A percentile compares a stretch with the other conserved stretches of the same genome.
Conservation (phyloP, 2,797 vertebrate genomes). For the Amniataba percoides region DNA sequence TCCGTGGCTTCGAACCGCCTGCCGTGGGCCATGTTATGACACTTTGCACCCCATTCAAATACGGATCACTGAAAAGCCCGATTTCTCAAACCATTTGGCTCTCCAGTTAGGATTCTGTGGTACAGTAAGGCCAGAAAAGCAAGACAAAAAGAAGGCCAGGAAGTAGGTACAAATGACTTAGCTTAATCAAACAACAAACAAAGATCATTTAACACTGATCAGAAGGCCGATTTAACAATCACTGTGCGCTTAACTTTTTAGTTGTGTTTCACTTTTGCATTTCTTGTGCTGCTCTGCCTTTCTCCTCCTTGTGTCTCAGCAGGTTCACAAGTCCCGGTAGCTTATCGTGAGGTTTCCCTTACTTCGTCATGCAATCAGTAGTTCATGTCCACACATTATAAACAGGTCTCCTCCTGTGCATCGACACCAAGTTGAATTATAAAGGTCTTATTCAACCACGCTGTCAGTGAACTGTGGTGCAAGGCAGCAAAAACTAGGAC, state of each 20-base stretch:
- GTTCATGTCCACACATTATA: constrained; percentile 37
- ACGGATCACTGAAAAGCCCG: constrained; percentile 31
- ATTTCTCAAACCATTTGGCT: constrained; percentile 28
- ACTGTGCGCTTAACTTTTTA: constrained; percentile 51
- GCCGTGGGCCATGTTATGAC: constrained; percentile 23
- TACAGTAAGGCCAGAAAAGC: constrained; percentile 71
- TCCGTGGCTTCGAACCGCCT: constrained; percentile 22
- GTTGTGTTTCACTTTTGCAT: constrained; percentile 43
- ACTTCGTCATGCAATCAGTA: constrained; percentile 49
- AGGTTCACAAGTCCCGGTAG: constrained; percentile 49
- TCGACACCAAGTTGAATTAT: constrained; percentile 33
- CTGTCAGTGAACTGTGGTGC: constrained; percentile 23
- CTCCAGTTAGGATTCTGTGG: constrained; percentile 54
- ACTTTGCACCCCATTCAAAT: constrained; percentile 25
- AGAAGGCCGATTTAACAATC: constrained; percentile 65
- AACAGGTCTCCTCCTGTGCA: constrained; percentile 18
- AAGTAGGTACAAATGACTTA: constrained; percentile 45
- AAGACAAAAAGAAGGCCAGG: constrained; percentile 47
- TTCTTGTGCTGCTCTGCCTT: constrained; percentile 37
- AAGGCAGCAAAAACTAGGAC: constrained; percentile 29
- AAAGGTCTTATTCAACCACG: background rate
- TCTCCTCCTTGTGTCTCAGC: constrained; percentile 24
- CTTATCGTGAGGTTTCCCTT: constrained; percentile 45
- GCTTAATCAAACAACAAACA: constrained; percentile 50
- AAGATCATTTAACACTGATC: constrained; percentile 68